Conservation (phyloP, 2,113 vertebrate genomes). For the Cairina moschata region DNA sequence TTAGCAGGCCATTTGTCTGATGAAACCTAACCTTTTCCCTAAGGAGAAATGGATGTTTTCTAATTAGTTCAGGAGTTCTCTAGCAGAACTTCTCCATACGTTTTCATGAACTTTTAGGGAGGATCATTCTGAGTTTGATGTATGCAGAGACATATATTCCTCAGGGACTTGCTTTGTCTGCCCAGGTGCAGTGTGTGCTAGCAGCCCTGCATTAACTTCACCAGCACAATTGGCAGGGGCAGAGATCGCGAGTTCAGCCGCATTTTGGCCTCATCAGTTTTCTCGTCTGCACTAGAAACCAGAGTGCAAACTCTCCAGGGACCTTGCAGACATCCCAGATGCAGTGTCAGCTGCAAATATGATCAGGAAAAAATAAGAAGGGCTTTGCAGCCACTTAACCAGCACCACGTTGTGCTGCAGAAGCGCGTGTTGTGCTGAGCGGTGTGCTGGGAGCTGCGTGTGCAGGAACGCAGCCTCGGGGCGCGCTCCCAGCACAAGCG, state of each 20-base stretch:
- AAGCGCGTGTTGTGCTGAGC: background rate
- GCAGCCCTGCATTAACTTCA: background rate
- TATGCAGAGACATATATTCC: background rate
- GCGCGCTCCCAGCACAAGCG: background rate
- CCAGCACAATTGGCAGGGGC: background rate
- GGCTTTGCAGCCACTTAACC: background rate
- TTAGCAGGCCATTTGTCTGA: constrained; percentile 50
- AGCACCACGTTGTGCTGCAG: fast-evolving
- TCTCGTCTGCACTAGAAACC: background rate
- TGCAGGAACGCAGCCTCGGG: fast-evolving
- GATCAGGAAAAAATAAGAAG: background rate
- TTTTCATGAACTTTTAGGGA: background rate
- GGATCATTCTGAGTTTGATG: background rate
- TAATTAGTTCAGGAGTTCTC: constrained; percentile 24
- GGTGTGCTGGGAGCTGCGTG: background rate
- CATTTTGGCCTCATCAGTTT: constrained; percentile 31
- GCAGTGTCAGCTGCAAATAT: background rate
- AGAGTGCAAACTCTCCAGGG: background rate
- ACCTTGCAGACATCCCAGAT: background rate
- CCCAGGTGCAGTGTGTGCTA: background rate
- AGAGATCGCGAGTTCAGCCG: background rate
- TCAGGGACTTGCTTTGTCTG: background rate
- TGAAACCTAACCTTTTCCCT: constrained; percentile 45
- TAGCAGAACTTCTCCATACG: background rate
- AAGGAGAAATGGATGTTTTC: constrained; percentile 37